phyloP scores from a whole-genome alignment of 35 echinoderm and acorn worm genomes.

The Eucidaris tribuloides region DNA sequence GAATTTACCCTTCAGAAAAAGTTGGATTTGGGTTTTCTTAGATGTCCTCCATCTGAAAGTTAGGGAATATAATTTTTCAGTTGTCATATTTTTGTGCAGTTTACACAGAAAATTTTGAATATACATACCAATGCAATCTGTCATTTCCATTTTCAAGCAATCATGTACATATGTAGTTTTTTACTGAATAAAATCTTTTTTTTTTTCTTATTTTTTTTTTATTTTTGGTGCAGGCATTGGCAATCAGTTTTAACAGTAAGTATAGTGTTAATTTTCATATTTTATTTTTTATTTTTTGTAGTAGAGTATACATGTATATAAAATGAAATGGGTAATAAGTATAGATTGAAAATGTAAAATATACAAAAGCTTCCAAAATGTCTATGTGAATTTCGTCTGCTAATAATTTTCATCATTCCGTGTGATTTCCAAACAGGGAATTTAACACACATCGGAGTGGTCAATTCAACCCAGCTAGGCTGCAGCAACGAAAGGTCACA shows the following conservation, averaged over 20 bases:
- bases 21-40: no score
- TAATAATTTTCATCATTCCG: neutral
- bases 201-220: no score
- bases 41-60: no score
- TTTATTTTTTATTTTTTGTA: neutral
- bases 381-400: neutral
- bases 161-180: no score
- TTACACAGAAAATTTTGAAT: no score
- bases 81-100: no score
- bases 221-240: no score
- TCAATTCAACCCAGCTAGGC: constrained; percentile 31
- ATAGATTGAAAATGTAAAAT: neutral
- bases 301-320: neutral
- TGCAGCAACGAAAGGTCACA: neutral
- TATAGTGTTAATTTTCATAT: neutral
- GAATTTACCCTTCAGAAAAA: no score
- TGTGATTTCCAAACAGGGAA: neutral
- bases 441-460: neutral
- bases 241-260: neutral
- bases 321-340: neutral
- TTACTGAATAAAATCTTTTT: no score
- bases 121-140: no score
- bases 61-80: no score
- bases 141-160: no score
- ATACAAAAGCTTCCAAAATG: neutral